Base-by-base conservation (phyloP, 2,888 invertebrate genomes). In the Drymonia ruficornis region DNA sequence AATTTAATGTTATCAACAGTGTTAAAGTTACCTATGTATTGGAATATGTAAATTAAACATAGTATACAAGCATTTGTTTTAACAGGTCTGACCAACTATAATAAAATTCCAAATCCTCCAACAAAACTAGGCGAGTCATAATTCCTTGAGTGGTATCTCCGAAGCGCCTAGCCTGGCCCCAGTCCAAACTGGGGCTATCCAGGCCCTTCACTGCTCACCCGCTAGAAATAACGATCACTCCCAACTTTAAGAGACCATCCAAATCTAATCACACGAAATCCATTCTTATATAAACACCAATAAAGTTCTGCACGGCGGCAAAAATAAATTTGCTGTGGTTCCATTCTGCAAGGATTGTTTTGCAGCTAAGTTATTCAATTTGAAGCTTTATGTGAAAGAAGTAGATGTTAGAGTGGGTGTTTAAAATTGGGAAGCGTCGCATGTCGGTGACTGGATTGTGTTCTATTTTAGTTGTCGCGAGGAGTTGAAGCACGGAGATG, bases 181-280 rank as follows among this genome's bases (percentile, higher is more conserved):
- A 49, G 45, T 76, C 78, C 75, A 78, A 78, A 68, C 76, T 69
- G 67, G 74, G 67, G 70, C 74, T 73, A 72, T 74, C 72, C 71
- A 77, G 75, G 67, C 71, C 61, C 82, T 82, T 67, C 75, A 74
- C 61, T 70, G 73, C 75, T 79, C 76, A 73, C 76, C 74, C 74
- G 70, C 74, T 71, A 80, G 79, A 76, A 80, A 78, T 80, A 82
- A 81, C 83, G 81, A 83, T 72, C 80, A 63, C 80, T 78, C 67
- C 61, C 69, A 61, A 72, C 72, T 72, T 67, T 43, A 43, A 50
- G 53, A 50, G 36, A 48, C 47, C 42, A 29, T 46, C 53, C 47
- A 45, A 60, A 51, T 34, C 15, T 31, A 55, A 13, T 19, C 46
- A 49, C 23, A 55, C 59, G 43, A 70, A 55, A 65, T 57, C 65